These are phyloP conservation scores for Hydraecia micacea DNA, from an alignment of 2,888 invertebrate genomes.

Conservation along the genomic window DNA sequence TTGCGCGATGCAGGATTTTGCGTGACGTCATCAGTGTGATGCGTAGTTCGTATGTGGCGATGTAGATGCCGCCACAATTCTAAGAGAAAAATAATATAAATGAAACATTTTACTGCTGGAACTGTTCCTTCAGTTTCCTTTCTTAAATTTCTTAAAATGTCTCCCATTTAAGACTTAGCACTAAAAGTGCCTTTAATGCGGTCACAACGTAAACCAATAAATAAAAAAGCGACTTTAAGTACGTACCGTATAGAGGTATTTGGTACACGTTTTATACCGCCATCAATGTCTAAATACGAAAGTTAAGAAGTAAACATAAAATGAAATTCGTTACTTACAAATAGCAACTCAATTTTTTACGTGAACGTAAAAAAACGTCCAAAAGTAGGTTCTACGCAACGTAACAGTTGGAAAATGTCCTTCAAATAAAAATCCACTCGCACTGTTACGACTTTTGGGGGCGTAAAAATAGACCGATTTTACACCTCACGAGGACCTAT, in stretches of 20 bases:
- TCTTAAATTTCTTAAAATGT: slow-evolving; percentile 18
- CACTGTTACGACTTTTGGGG: slow-evolving; percentile 81
- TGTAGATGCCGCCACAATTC: neutral
- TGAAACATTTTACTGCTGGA: neutral
- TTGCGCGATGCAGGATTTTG: too few species aligned
- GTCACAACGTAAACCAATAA: slow-evolving; percentile 65
- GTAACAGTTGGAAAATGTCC: slow-evolving; percentile 81
- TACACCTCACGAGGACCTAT: slow-evolving; percentile 84
- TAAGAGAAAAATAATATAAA: neutral
- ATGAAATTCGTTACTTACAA: slow-evolving; percentile 74
- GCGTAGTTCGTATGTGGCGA: neutral
- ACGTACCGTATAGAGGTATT: slow-evolving; percentile 66
- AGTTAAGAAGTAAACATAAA: slow-evolving; percentile 73
- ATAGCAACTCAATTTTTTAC: slow-evolving; percentile 73
- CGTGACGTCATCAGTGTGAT: too few species aligned
- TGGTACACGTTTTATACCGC: slow-evolving; percentile 65
- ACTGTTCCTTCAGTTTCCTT: neutral
- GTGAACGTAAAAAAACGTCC: slow-evolving; percentile 70
- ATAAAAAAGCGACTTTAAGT: slow-evolving; percentile 73
- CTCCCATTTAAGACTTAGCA: slow-evolving; percentile 51
- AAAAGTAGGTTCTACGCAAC: slow-evolving; percentile 55
- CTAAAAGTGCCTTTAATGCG: slow-evolving; percentile 67
- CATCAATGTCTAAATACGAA: slow-evolving; percentile 72
- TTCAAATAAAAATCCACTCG: slow-evolving; percentile 85
- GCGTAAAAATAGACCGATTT: slow-evolving; percentile 87